phyloP scores from a whole-genome alignment of 1,140 invertebrate species.

The Drosophila persimilis region DNA sequence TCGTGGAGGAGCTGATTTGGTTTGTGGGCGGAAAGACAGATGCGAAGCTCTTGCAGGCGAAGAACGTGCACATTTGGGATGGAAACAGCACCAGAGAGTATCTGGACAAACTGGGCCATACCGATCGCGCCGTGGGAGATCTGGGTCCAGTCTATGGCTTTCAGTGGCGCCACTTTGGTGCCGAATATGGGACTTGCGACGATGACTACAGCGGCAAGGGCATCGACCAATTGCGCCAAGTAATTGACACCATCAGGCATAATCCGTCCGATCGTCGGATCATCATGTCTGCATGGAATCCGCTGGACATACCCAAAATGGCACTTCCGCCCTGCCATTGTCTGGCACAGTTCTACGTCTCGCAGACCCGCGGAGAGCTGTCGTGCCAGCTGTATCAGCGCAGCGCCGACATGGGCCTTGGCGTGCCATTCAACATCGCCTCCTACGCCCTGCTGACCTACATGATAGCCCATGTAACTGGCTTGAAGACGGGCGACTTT shows the following conservation, averaged over 20 bases:
- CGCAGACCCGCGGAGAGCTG: constrained; percentile 86
- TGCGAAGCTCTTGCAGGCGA: constrained; percentile 92
- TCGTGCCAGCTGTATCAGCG: constrained; percentile 98
- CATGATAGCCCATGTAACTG: constrained; percentile 98
- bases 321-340: constrained; percentile 98
- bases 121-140: constrained; percentile 95
- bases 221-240: constrained; percentile 94
- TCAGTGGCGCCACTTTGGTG: constrained; percentile 99
- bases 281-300: constrained; percentile 98
- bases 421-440: constrained; percentile 99
- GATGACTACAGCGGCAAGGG: constrained; percentile 94
- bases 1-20: constrained; percentile 98
- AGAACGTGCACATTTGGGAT: constrained; percentile 99
- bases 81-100: constrained; percentile 96
- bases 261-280: constrained; percentile 95
- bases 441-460: constrained; percentile 97
- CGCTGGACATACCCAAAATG: constrained; percentile 94
- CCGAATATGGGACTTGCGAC: constrained; percentile 93
- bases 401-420: constrained; percentile 98
- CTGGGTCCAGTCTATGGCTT: constrained; percentile 99
- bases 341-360: constrained; percentile 97
- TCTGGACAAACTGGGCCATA: constrained; percentile 94
- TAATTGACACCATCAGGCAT: constrained; percentile 92
- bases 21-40: constrained; percentile 97
- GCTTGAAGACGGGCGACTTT: constrained; percentile 96